Percentiles rank a stretch among this genome's conserved stretches.
Conservation (phyloP, 2,113 vertebrate genomes). For the Eulemur macaco region DNA sequence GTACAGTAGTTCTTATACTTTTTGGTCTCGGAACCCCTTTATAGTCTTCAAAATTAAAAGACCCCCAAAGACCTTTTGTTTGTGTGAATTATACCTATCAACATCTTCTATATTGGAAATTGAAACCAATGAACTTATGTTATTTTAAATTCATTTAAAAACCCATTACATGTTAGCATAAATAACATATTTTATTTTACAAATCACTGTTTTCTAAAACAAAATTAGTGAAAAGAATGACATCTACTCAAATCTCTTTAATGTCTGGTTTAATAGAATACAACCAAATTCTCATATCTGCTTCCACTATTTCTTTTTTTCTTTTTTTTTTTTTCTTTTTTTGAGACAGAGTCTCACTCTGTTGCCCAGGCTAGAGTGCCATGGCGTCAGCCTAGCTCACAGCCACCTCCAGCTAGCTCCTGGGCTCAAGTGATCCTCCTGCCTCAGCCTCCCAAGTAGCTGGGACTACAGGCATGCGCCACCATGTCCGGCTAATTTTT, state of each 20-base stretch:
- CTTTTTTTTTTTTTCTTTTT: neutral
- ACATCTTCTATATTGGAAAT: neutral
- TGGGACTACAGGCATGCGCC: no score
- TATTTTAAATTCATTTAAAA: slow-evolving; percentile 1
- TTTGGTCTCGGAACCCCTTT: neutral
- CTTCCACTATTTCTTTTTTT: neutral
- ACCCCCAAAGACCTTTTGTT: neutral
- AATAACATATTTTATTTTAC: neutral
- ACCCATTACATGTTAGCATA: neutral
- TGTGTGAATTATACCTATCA: neutral
- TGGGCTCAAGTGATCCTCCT: no score
- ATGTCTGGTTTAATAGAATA: neutral
- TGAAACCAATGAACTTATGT: neutral
- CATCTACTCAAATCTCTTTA: neutral
- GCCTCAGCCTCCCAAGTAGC: no score
- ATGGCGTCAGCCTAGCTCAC: no score
- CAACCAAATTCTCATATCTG: neutral
- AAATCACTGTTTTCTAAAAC: slow-evolving; percentile 1
- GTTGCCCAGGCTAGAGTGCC: no score
- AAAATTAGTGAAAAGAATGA: neutral
- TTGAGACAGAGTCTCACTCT: no score
- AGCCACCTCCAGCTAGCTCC: no score
- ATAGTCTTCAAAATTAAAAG: neutral
- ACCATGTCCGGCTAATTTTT: no score
- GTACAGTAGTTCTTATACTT: neutral